A percentile compares a stretch with the other conserved stretches of the same genome.
Evolutionary conservation across 1,140 invertebrate genomes (phyloP).

Genomic region (Rhizoglyphus robini): DNA sequence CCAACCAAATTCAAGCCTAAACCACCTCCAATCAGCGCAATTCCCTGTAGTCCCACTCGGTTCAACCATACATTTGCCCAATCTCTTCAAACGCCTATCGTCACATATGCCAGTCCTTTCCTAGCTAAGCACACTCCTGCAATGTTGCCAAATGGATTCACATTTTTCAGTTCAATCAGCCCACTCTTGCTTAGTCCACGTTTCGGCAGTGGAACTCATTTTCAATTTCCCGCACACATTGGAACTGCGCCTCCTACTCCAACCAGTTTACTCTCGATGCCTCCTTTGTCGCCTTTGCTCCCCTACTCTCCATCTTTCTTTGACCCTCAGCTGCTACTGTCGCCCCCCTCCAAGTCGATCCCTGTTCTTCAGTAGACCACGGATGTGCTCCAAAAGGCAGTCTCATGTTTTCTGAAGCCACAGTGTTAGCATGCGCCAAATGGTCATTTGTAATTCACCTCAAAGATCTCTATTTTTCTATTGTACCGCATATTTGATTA

Average conservation of each 20-base stretch:
- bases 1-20: slow-evolving; percentile 26
- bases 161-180: slow-evolving; percentile 26
- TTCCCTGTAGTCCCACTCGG: slow-evolving; percentile 22
- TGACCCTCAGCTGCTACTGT: slow-evolving; percentile 27
- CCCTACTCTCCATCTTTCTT: slow-evolving; percentile 26
- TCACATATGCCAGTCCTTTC: slow-evolving; percentile 29
- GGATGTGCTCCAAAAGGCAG: too few relatives aligned
- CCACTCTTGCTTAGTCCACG: slow-evolving; percentile 22
- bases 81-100: slow-evolving; percentile 30
- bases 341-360: slow-evolving; percentile 27
- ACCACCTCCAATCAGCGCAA: slow-evolving; percentile 27
- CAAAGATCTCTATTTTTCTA: too few relatives aligned
- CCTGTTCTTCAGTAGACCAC: slow-evolving; percentile 26
- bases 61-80: slow-evolving; percentile 19
- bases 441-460: too few relatives aligned
- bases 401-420: too few relatives aligned
- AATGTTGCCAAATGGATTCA: slow-evolving; percentile 20
- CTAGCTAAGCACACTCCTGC: slow-evolving; percentile 23
- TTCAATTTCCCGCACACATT: slow-evolving; percentile 26
- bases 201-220: slow-evolving; percentile 24
- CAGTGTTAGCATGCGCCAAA: too few relatives aligned
- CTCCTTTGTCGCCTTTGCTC: slow-evolving; percentile 22
- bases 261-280: slow-evolving; percentile 15
- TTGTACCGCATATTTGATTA: too few relatives aligned
- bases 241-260: slow-evolving; percentile 19